Evolutionary conservation across 2,113 vertebrate genomes (phyloP), one percentile per base, ranked within the genome.

Genomic region (Platichthys flesus): DNA sequence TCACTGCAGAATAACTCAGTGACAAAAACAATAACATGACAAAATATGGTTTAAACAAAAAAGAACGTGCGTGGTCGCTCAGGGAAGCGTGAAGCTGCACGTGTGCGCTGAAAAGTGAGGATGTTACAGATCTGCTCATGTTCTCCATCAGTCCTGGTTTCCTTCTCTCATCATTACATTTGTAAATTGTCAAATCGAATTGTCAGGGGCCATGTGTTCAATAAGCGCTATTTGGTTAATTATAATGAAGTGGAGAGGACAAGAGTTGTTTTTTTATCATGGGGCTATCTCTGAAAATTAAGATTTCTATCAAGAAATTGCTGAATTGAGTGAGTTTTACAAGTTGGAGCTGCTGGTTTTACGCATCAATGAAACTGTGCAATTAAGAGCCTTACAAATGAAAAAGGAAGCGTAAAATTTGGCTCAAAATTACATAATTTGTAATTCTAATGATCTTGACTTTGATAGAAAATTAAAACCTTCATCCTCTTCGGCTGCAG

Each of bases 161-260:
- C 23, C 70, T 65, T 28, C 21, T 24, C 18, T 28, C 21, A 62
- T 86, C 82, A 79, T 82, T 84, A 84, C 54, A 79, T 77, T 79
- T 87, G 74, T 56, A 74, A 88, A 86, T 84, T 60, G 67, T 82
- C 69, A 85, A 85, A 88, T 83, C 82, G 63, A 79, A 88, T 88
- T 85, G 73, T 81, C 60, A n/a, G 47, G 73, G 79, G 85, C 83
- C 74, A 89, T 89, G 78, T 89, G 89, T 63, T 88, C 84, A 76
- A 23, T 78, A 75, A 78, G 72, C 51, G 42, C 66, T 72, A 71
- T 76, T 87, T 84, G 73, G 70, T 78, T 89, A 64, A 83, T 86
- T 71, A 20, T 77, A 89, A 83, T 85, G 74, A 88, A 89, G 81
- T 67, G 65, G 56, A 56, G 63, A 63, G 54, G 60, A 71, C 45